Evolutionary conservation across 1,140 invertebrate genomes (phyloP).

Genomic region (Drosophila orena): DNA sequence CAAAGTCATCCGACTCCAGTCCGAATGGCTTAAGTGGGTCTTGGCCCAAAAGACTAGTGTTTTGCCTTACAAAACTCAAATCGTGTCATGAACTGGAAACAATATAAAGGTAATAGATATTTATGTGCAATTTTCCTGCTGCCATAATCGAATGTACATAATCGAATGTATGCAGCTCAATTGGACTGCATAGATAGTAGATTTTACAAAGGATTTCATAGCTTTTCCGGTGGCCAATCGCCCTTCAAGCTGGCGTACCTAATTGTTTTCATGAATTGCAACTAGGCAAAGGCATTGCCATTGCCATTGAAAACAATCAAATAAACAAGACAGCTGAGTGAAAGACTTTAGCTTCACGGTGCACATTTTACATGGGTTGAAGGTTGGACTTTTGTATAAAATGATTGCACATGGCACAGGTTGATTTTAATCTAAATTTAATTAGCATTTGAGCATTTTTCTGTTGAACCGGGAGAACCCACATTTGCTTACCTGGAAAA

Average conservation of each 20-base stretch:
- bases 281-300: conserved; percentile 18
- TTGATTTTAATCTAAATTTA: conserved; percentile 8
- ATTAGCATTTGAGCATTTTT: background rate
- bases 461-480: background rate
- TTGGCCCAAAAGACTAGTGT: no score
- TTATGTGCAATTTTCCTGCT: no score
- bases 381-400: background rate
- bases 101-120: no score
- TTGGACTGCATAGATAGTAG: conserved; percentile 7
- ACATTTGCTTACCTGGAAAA: background rate
- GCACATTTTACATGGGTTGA: background rate
- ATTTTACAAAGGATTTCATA: conserved; percentile 2
- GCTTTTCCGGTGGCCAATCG: background rate
- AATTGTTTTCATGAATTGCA: conserved; percentile 12
- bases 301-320: conserved; percentile 10
- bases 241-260: background rate
- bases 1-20: background rate
- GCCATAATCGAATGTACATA: no score
- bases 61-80: no score
- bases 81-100: no score
- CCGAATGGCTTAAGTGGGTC: background rate
- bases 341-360: conserved; percentile 5
- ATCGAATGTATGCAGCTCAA: no score
- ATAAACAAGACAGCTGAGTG: conserved; percentile 22
- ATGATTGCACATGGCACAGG: background rate